Evolutionary conservation across 2,888 invertebrate genomes (phyloP), one percentile per base, ranked within the genome.

Genomic region (Papilio protenor): DNA sequence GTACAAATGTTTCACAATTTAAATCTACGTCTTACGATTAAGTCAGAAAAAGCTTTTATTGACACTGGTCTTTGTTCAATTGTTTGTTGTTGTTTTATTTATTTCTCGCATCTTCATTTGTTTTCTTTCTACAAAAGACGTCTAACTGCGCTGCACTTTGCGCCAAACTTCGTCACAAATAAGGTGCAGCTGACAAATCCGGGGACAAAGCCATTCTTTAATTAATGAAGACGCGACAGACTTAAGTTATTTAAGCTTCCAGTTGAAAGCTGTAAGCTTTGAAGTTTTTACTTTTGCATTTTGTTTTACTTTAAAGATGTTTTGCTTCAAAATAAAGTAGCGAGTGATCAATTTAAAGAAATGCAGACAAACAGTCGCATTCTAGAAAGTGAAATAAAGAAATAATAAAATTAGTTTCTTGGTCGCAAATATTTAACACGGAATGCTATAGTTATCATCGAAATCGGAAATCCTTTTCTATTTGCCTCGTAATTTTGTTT

Each of bases 261-360:
- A 6, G 40, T 12, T 69, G 66, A 69, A 69, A 69, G 66, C 66
- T 69, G 45, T 69, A 69, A 66, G n/a, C 66, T 66, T 66, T 40
- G 11, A 69, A 21, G 18, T 45, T 69, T 69, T 45, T 21, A 45
- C 12, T 69, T 45, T n/a, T 40, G 27, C 10, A 64, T 40, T 40
- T 64, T 40, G 18, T 40, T 40, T 6, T 16, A 33, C 5, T 14
- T 64, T 16, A 27, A 52, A 52, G 18, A 52, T 52, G 52, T 52
- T 4, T 16, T 64, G 33, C 18, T 64, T 33, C 23, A 59, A 61
- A 61, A 27, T 21, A 23, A 10, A 12, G 27, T n/a, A 61, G 23
- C 14, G 61, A 61, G 21, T 59, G n/a, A 21, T 23, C 4, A 23
- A 59, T 61, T 61, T 61, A 61, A 14, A 4, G 14, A 61, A 61